Conservation (phyloP, 2,797 vertebrate species). For the Pipistrellus pipistrellus region DNA sequence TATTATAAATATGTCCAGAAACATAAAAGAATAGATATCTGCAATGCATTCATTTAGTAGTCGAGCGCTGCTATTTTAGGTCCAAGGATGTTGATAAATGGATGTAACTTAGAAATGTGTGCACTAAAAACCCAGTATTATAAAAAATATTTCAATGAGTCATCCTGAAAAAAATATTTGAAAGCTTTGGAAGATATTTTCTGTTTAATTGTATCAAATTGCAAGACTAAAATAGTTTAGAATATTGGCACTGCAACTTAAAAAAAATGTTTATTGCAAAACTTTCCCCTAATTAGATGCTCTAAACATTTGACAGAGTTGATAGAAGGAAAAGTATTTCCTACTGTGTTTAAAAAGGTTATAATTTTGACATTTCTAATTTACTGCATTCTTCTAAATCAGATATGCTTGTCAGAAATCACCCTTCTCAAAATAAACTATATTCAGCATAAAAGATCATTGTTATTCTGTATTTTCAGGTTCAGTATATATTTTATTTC, state of each 20-base stretch:
- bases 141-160: slow-evolving; percentile 13
- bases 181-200: not conserved
- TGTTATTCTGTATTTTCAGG: slow-evolving; percentile 30
- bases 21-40: not conserved
- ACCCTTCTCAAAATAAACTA: slow-evolving; percentile 54
- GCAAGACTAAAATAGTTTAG: not conserved
- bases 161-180: not conserved
- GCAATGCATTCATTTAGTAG: not conserved
- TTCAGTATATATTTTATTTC: slow-evolving; percentile 8
- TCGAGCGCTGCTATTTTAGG: not conserved
- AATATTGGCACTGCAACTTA: not conserved
- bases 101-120: not conserved
- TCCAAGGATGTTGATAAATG: not conserved
- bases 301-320: not conserved
- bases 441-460: not conserved
- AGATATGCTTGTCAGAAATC: slow-evolving; percentile 21
- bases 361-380: slow-evolving; percentile 26
- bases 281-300: not conserved
- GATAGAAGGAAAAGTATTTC: not conserved
- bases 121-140: not conserved
- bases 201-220: not conserved
- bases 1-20: not conserved
- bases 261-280: not conserved
- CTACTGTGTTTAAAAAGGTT: not conserved
- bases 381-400: not conserved